Base-by-base conservation (phyloP, 2,888 invertebrate species). In the Parnassius apollo region DNA sequence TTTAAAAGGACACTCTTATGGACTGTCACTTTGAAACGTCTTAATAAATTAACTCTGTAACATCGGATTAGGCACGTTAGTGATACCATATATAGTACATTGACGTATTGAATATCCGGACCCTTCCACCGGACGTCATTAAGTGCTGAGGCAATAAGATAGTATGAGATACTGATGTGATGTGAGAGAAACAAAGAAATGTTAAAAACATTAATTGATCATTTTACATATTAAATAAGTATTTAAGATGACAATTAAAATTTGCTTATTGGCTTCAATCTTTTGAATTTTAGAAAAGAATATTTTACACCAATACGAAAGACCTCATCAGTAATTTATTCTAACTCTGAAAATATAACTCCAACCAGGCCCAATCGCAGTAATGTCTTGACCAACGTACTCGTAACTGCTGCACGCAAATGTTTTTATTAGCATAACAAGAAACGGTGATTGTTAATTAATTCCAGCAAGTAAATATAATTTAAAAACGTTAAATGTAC, bases 121-220 rank as follows among this genome's bases (percentile, higher is more conserved):
- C 81, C 80, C 81, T 85, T 86, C 87, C 86, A 86, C 82, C 82
- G 82, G 79, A 77, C 80, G 76, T 72, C 76, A 74, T 52, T 42
- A n/a, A 46, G 48, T 42, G 52, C 59, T 65, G 64, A 68, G 60
- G 54, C 12, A 68, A 68, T 59, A 65, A 63, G 68, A 63, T 66
- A 67, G 54, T 65, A 54, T 46, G 45, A 2, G 45, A 53, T 62
- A 67, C 66, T 67, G 70, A 69, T 70, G 35, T 44, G 55, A 45
- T 9, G 12, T 4, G 50, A 18, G 10, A 50, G 4, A 18, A 13
- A 18, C 18, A 18, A 50, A 11, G 22, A 25, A 50, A 22, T 22
- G 9, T 11, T 11, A 44, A 44, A 11, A 9, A 44, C 7, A 44
- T 2, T 7, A 42, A 42, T 9, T 42, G 9, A 42, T 42, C 1